A percentile compares a stretch with the other conserved stretches of the same genome.
phyloP scores from a whole-genome alignment of 2,113 vertebrate genomes.

The Ornithorhynchus anatinus region DNA sequence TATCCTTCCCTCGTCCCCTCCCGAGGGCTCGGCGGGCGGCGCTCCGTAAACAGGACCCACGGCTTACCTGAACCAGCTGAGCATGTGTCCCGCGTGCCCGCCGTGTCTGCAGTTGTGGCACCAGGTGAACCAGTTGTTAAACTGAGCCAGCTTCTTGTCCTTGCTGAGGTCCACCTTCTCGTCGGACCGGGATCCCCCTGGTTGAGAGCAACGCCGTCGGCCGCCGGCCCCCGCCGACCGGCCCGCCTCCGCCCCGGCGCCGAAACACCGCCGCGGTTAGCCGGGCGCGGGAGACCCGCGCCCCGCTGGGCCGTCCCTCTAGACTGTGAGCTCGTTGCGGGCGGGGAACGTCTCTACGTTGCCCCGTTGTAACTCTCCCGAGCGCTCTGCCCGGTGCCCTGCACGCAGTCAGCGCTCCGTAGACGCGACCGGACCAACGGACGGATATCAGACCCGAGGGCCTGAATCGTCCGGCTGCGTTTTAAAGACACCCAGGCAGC shows the following conservation, averaged over 20 bases:
- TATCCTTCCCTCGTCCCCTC: too few species aligned
- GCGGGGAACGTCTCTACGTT: too few species aligned
- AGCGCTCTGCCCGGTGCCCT: neutral
- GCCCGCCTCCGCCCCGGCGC: neutral
- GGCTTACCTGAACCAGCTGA: conserved; percentile 96
- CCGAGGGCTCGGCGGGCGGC: too few species aligned
- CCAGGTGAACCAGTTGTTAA: conserved; percentile 99
- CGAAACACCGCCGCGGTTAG: neutral
- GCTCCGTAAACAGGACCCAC: too few species aligned
- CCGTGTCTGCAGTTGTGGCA: conserved; percentile 98
- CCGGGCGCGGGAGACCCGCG: too few species aligned
- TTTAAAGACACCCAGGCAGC: too few species aligned
- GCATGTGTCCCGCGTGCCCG: conserved; percentile 97
- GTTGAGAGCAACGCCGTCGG: conserved; percentile 39
- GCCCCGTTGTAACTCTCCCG: neutral
- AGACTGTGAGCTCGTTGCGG: too few species aligned
- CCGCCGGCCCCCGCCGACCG: neutral
- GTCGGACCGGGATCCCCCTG: conserved; percentile 91
- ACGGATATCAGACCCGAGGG: too few species aligned
- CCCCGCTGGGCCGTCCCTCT: too few species aligned
- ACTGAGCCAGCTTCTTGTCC: conserved; percentile 97
- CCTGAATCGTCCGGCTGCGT: too few species aligned
- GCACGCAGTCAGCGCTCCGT: neutral
- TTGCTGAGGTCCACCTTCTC: conserved; percentile 95
- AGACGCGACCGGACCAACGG: too few species aligned